These are phyloP conservation scores for Speoplatyrhinus poulsoni DNA, from an alignment of 2,113 vertebrate species.

Conservation along the genomic window DNA sequence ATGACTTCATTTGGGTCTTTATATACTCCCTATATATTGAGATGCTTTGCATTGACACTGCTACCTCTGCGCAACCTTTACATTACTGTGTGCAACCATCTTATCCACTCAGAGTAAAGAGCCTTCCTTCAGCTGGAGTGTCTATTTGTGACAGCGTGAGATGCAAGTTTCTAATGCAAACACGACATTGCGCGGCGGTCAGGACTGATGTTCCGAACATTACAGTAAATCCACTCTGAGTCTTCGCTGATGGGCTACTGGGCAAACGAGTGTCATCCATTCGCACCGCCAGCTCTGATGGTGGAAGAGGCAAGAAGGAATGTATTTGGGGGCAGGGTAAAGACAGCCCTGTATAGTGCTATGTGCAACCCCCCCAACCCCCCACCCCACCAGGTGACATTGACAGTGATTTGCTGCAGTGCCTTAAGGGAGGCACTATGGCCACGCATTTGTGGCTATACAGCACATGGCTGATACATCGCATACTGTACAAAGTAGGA, in stretches of 20 bases:
- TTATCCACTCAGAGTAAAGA: neutral
- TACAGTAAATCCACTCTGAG: conserved; percentile 24
- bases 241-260: conserved; percentile 26
- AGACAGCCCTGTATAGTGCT: too few relatives aligned
- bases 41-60: conserved; percentile 7
- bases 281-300: neutral
- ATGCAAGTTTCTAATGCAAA: conserved; percentile 7
- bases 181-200: conserved; percentile 22
- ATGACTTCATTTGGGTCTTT: conserved; percentile 12
- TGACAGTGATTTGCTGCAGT: too few relatives aligned
- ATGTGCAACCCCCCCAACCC: too few relatives aligned
- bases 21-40: neutral
- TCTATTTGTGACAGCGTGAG: neutral
- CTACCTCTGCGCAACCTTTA: neutral
- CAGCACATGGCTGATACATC: too few relatives aligned
- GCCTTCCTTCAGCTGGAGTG: neutral
- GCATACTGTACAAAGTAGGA: too few relatives aligned
- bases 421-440: too few relatives aligned
- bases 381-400: too few relatives aligned
- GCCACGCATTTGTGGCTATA: too few relatives aligned
- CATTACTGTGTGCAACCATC: neutral
- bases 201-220: conserved; percentile 20
- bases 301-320: conserved; percentile 27
- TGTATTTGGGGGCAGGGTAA: too few relatives aligned
- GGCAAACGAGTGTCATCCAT: conserved; percentile 18